phyloP scores from a whole-genome alignment of 2,888 invertebrate species.

The Apoderus coryli region DNA sequence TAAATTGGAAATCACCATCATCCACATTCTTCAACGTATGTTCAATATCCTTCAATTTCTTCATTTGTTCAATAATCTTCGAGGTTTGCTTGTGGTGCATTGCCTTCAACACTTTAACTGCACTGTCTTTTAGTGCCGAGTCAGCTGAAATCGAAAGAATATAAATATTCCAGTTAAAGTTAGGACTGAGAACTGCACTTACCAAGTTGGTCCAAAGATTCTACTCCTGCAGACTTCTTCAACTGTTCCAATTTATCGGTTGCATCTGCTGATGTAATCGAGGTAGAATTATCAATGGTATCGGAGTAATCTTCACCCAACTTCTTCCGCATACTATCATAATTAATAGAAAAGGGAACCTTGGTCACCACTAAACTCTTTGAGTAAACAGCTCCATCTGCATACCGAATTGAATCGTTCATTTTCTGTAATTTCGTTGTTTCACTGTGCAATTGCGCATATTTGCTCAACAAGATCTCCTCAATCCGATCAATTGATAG shows the following conservation, averaged over 20 bases:
- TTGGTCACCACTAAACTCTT: slow-evolving; percentile 16
- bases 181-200: slow-evolving; percentile 9
- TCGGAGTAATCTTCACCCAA: slow-evolving; percentile 9
- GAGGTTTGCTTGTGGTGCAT: slow-evolving; percentile 27
- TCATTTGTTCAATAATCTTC: slow-evolving; percentile 27
- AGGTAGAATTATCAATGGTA: slow-evolving; percentile 7
- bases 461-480: slow-evolving; percentile 29
- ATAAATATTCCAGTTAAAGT: too few relatives aligned
- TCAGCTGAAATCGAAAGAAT: slow-evolving; percentile 15
- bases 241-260: slow-evolving; percentile 20
- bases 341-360: slow-evolving; percentile 28
- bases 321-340: slow-evolving; percentile 23
- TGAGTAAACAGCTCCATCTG: slow-evolving; percentile 17
- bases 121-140: slow-evolving; percentile 22
- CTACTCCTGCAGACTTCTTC: slow-evolving; percentile 21
- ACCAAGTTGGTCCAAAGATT: slow-evolving; percentile 21
- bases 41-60: slow-evolving; percentile 26
- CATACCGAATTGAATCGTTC: slow-evolving; percentile 17
- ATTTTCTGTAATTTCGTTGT: slow-evolving; percentile 14
- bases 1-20: slow-evolving; percentile 18
- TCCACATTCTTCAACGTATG: slow-evolving; percentile 25
- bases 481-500: slow-evolving; percentile 29
- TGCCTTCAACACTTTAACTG: slow-evolving; percentile 23
- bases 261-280: slow-evolving; percentile 19
- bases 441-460: slow-evolving; percentile 24